Conservation (phyloP, 2,888 invertebrate genomes). For the Leptinotarsa rubiginosa region DNA sequence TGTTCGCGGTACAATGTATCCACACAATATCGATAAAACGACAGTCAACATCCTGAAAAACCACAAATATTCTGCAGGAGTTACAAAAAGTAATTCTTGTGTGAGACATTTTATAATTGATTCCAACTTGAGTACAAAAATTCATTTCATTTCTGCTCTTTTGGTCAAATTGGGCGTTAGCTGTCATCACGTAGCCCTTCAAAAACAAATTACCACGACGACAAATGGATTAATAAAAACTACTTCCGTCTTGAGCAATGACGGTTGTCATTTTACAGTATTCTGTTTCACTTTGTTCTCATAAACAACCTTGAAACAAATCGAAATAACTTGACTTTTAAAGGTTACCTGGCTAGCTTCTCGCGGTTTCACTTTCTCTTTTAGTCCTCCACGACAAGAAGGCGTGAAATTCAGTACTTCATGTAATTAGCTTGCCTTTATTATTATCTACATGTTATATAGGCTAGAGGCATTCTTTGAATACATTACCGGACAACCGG, state of each 20-base stretch:
- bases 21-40: no score
- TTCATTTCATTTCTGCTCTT: no score
- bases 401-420: constrained; percentile 42
- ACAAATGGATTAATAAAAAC: no score
- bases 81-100: no score
- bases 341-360: constrained; percentile 34
- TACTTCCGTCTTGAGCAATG: background rate
- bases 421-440: constrained; percentile 37
- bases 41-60: no score
- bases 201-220: no score
- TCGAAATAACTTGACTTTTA: constrained; percentile 34
- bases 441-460: constrained; percentile 26
- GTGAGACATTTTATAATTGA: no score
- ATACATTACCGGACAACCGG: constrained; percentile 25
- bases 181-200: no score
- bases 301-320: constrained; percentile 38
- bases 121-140: no score
- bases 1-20: no score
- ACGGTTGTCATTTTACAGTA: constrained; percentile 4
- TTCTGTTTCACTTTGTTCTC: constrained; percentile 27
- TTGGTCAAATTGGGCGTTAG: no score
- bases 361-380: constrained; percentile 44
- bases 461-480: constrained; percentile 24
- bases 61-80: no score
- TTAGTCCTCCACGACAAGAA: constrained; percentile 36